phyloP scores from a whole-genome alignment of 2,888 invertebrate genomes.

The Nasonovia ribisnigri region DNA sequence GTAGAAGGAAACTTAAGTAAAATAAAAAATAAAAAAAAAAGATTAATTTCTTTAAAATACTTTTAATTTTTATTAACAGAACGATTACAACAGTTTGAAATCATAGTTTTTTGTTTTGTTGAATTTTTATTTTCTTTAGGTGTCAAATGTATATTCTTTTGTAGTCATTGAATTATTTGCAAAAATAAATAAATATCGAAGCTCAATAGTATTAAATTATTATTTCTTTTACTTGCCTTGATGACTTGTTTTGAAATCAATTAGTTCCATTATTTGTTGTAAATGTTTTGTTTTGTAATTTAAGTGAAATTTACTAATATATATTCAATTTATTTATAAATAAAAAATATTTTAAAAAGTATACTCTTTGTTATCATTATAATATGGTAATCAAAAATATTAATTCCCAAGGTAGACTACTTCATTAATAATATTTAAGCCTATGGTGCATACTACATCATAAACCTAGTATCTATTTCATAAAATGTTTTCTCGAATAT shows the following conservation, averaged over 20 bases:
- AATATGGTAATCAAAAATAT: constrained; percentile 32
- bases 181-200: constrained; percentile 45
- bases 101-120: constrained; percentile 51
- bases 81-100: not conserved
- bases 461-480: constrained; percentile 37
- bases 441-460: constrained; percentile 45
- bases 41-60: constrained; percentile 27
- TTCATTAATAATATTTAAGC: constrained; percentile 53
- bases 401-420: constrained; percentile 49
- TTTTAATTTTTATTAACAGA: constrained; percentile 25
- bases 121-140: constrained; percentile 52
- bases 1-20: not conserved
- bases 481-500: constrained; percentile 18
- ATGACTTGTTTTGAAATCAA: constrained; percentile 44
- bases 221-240: constrained; percentile 60
- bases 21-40: constrained; percentile 16
- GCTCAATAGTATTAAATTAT: constrained; percentile 61
- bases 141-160: constrained; percentile 56
- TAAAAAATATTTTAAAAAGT: constrained; percentile 57
- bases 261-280: constrained; percentile 63
- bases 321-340: constrained; percentile 55
- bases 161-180: constrained; percentile 62
- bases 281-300: constrained; percentile 62
- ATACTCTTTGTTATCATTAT: constrained; percentile 58
- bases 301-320: constrained; percentile 59